Base-by-base conservation (phyloP, 2,797 vertebrate species). In the Helicolenus hilgendorfi region DNA sequence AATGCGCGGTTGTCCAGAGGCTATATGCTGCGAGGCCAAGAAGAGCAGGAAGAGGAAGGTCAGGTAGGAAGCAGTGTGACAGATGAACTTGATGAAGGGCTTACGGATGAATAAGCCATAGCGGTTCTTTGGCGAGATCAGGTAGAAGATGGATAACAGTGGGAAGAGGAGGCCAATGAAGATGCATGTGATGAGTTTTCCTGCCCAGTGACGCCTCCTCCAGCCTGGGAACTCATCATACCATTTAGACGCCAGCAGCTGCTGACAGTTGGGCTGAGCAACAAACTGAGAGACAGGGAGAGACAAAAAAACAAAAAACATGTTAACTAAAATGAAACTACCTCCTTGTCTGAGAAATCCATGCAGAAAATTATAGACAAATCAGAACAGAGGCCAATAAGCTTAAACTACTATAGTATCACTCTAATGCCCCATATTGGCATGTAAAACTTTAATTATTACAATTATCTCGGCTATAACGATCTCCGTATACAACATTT, bases 41-140 rank as follows among this genome's bases (percentile, higher is more conserved):
- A 99, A 93, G 89, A 99, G 97, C 89, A 99, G 97, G 95, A 99
- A 98, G 92, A 99, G 97, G 96, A 99, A 99, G 94, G 98, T 99
- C 97, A 99, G 96, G 95, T 99, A 99, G 24, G 99, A 99, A 24
- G 99, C 97, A 0, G 99, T 99, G 95, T 99, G 99, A 96, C 99
- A 99, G 97, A 99, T 99, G 97, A 99, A 99, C 97, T 99, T 99
- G 97, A 99, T 98, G 96, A 99, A 99, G 87, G 99, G 99, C 93
- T 99, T 99, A 89, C 98, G 98, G 95, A 99, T 99, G 97, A 99
- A 99, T 24, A 98, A 96, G 86, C 99, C 98, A 4, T 98, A 94
- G 11, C 97, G 98, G 94, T 98, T 99, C 96, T 98, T 99, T 55
- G 99, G 99, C 33, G 96, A 97, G 89, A 99, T 96, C 94, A 99